phyloP scores from a whole-genome alignment of 2,797 vertebrate genomes.

The Onychomys torridus region DNA sequence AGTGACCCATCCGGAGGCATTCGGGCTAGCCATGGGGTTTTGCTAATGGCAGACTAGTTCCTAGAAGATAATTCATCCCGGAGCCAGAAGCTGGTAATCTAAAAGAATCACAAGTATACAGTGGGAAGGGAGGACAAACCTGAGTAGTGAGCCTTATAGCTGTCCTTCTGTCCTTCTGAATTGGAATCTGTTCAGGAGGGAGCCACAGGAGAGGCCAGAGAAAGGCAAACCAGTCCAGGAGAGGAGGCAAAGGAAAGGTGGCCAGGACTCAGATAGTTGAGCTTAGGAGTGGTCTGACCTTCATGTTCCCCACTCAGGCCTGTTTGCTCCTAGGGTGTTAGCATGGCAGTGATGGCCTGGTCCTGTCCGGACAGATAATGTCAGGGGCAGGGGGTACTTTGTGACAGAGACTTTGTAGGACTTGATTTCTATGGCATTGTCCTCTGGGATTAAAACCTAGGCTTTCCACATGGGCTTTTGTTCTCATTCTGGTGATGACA shows the following conservation, averaged over 20 bases:
- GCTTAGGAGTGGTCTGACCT: not conserved
- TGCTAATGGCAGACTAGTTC: not conserved
- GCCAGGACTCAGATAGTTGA: not conserved
- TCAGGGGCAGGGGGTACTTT: not conserved
- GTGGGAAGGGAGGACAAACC: not conserved
- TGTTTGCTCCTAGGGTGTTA: not conserved
- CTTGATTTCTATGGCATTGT: not conserved
- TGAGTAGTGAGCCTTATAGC: not conserved
- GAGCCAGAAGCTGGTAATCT: not conserved
- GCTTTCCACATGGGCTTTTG: not conserved
- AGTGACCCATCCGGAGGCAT: not conserved
- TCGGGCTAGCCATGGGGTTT: not conserved
- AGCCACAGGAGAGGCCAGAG: not conserved
- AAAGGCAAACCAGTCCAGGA: not conserved
- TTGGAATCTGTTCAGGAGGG: not conserved
- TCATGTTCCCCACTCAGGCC: not conserved
- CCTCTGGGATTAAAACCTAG: not conserved
- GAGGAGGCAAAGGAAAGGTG: not conserved
- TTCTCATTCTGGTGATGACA: not conserved
- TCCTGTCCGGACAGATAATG: not conserved
- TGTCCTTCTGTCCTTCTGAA: not conserved
- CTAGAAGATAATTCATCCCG: not conserved
- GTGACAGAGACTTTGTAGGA: not conserved
- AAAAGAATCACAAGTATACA: not conserved
- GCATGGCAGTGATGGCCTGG: not conserved